These are phyloP conservation scores for Aldabrachelys gigantea DNA, from an alignment of 2,113 vertebrate genomes.

Conservation along the genomic window DNA sequence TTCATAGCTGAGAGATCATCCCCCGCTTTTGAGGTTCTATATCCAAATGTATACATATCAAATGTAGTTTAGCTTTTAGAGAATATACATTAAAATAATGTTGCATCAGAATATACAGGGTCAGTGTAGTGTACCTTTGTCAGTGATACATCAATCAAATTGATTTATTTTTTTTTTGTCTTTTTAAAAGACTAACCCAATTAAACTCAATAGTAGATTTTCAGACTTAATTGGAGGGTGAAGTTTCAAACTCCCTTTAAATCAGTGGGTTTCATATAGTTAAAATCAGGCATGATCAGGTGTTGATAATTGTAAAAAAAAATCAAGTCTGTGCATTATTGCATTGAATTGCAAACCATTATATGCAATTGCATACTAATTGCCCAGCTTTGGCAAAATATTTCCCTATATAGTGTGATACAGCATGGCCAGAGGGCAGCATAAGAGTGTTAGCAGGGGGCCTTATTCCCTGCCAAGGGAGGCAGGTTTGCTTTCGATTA, in stretches of 20 bases:
- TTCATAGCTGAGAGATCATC: neutral
- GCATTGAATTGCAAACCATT: conserved; percentile 25
- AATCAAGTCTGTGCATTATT: conserved; percentile 21
- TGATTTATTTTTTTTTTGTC: too few relatives aligned
- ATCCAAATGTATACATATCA: neutral
- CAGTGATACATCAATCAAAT: neutral
- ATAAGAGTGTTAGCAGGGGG: too few relatives aligned
- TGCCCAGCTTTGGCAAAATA: neutral
- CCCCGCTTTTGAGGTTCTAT: neutral
- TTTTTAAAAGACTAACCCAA: neutral
- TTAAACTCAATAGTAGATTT: neutral
- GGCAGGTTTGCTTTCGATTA: too few relatives aligned
- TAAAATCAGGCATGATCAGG: neutral
- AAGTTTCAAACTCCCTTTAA: neutral
- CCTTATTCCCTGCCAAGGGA: too few relatives aligned
- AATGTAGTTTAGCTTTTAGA: neutral
- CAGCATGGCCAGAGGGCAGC: too few relatives aligned
- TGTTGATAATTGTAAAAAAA: neutral
- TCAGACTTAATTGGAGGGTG: neutral
- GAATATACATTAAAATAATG: neutral
- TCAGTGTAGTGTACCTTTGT: neutral
- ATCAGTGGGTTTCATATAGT: neutral
- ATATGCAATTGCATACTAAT: conserved; percentile 27
- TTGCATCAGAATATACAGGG: neutral
- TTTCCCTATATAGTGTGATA: neutral